Conservation (phyloP, 2,888 invertebrate species). For the Apoderus coryli region DNA sequence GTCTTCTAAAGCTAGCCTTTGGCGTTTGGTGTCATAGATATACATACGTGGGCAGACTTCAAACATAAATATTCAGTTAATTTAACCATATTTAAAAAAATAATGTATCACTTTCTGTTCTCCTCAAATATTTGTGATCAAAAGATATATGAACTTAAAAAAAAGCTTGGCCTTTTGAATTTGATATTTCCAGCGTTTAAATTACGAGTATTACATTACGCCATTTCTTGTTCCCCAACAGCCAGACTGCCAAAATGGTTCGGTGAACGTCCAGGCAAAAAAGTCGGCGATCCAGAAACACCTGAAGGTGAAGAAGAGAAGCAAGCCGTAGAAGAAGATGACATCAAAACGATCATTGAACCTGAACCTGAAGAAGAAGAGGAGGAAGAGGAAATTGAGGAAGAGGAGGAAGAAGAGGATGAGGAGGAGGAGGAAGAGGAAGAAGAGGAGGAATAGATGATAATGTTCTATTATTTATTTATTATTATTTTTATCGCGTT, state of each 20-base stretch:
- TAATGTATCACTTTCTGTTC: too few relatives aligned
- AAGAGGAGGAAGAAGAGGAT: constrained; percentile 62
- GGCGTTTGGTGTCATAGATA: too few relatives aligned
- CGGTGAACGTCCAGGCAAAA: constrained; percentile 89
- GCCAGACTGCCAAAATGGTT: constrained; percentile 93
- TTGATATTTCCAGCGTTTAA: constrained; percentile 12
- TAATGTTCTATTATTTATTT: neutral
- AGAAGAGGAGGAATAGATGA: constrained; percentile 10
- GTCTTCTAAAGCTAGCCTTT: too few relatives aligned
- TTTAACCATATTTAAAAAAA: too few relatives aligned
- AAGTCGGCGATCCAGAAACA: constrained; percentile 74
- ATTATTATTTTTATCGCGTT: constrained; percentile 4
- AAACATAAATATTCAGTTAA: too few relatives aligned
- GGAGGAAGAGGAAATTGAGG: constrained; percentile 53
- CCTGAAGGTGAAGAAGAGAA: constrained; percentile 85
- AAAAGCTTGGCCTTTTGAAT: neutral
- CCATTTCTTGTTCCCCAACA: constrained; percentile 29
- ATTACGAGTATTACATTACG: constrained; percentile 15
- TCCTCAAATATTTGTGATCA: too few relatives aligned
- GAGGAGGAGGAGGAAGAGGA: constrained; percentile 54
- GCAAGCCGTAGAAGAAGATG: constrained; percentile 58
- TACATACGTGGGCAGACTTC: too few relatives aligned
- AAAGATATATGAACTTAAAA: too few relatives aligned
- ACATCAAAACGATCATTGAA: constrained; percentile 39
- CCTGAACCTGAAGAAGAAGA: constrained; percentile 59